phyloP scores from a whole-genome alignment of 1,140 invertebrate species.

The Solen grandis region DNA sequence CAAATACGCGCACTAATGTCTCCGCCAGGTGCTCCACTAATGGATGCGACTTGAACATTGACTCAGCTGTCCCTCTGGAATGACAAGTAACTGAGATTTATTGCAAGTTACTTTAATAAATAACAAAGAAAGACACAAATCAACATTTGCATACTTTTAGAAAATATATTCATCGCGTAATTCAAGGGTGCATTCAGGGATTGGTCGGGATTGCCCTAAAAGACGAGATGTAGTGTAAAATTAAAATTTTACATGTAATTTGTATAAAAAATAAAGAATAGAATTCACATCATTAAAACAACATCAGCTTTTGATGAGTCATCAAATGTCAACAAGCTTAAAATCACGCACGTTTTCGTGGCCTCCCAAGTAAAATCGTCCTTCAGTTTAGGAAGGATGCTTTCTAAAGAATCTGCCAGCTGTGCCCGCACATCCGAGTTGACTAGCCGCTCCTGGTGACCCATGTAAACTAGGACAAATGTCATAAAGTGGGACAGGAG shows the following conservation, averaged over 20 bases:
- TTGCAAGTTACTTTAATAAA: no score
- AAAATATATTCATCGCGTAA: no score
- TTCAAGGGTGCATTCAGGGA: not conserved
- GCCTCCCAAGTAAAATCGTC: slow-evolving; percentile 38
- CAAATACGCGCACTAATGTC: slow-evolving; percentile 93
- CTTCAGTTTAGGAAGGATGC: slow-evolving; percentile 79
- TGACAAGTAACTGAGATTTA: not conserved
- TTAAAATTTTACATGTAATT: no score
- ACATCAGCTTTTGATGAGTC: no score
- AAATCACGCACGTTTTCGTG: no score
- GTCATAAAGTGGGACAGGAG: slow-evolving; percentile 85
- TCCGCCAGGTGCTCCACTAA: slow-evolving; percentile 87
- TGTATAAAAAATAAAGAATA: no score
- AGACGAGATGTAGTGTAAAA: not conserved
- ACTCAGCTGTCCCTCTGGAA: slow-evolving; percentile 79
- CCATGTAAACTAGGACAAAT: slow-evolving; percentile 86
- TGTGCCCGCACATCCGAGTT: slow-evolving; percentile 96
- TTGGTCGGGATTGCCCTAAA: not conserved
- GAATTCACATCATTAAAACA: no score
- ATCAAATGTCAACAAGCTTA: no score
- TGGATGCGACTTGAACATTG: slow-evolving; percentile 89
- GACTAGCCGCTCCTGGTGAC: slow-evolving; percentile 88
- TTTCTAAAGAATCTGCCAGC: slow-evolving; percentile 93
- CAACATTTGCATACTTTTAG: no score
- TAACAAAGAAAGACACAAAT: no score